Evolutionary conservation across 2,113 vertebrate genomes (phyloP).

Genomic region (Dipodomys spectabilis): DNA sequence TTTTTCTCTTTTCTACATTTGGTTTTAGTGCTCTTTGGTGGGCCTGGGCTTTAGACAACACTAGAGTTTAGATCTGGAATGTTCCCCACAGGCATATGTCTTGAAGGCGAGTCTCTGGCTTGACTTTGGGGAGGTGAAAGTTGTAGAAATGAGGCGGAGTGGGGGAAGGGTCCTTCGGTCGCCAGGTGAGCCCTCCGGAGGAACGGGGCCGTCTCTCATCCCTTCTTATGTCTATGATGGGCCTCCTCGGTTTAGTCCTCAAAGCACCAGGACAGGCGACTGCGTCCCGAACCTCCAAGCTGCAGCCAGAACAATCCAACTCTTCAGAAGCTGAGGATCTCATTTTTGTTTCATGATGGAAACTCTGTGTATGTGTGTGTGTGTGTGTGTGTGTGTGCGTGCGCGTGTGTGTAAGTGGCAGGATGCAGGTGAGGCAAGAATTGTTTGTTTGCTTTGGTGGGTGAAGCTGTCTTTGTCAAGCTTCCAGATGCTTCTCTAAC

Average conservation of each 20-base stretch:
- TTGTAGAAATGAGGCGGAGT: not conserved
- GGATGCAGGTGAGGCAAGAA: not conserved
- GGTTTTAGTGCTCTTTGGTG: not conserved
- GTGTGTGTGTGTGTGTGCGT: not conserved
- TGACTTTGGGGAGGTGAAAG: too few relatives aligned
- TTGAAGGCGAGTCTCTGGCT: not conserved
- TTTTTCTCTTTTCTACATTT: not conserved
- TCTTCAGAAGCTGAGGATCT: not conserved
- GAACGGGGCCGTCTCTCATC: not conserved
- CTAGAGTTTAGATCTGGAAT: not conserved
- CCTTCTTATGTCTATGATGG: not conserved
- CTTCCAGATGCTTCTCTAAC: not conserved
- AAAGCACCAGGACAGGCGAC: not conserved
- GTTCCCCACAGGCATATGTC: not conserved
- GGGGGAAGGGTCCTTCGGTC: too few relatives aligned
- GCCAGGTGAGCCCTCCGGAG: not conserved
- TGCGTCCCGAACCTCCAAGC: too few relatives aligned
- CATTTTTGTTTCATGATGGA: not conserved
- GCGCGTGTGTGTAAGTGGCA: not conserved
- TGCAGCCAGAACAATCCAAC: not conserved
- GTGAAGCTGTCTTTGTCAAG: not conserved
- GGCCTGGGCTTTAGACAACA: not conserved
- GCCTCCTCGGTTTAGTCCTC: not conserved
- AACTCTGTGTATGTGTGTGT: not conserved
- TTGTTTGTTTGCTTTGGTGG: conserved; percentile 20